Evolutionary conservation across 1,140 invertebrate species (phyloP).

Genomic region (Solenopsis invicta): DNA sequence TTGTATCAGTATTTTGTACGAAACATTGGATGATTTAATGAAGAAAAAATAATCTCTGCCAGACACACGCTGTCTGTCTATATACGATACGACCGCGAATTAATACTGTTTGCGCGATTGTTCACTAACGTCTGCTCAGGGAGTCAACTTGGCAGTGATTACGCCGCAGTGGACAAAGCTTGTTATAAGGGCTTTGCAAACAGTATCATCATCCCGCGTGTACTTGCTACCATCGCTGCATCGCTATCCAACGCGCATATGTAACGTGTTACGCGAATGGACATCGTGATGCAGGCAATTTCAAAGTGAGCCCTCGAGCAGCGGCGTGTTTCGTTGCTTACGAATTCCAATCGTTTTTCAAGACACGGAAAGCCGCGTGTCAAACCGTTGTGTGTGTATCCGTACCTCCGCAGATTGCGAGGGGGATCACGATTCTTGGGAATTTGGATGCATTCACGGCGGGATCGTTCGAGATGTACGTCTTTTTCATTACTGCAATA

Average conservation of each 20-base stretch:
- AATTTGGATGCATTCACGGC: background rate
- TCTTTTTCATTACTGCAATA: constrained; percentile 19
- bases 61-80: too few species aligned
- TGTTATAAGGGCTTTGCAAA: constrained; percentile 47
- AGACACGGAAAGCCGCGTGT: background rate
- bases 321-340: background rate
- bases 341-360: background rate
- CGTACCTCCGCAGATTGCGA: background rate
- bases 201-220: constrained; percentile 35
- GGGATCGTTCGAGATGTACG: constrained; percentile 1
- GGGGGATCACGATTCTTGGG: background rate
- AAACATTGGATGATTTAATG: background rate
- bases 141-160: constrained; percentile 62
- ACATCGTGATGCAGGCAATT: background rate
- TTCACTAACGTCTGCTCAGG: constrained; percentile 44
- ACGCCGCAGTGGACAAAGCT: constrained; percentile 47
- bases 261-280: background rate
- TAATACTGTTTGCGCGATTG: constrained; percentile 47
- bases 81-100: background rate
- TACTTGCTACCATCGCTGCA: background rate
- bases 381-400: background rate
- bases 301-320: background rate
- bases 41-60: constrained; percentile 20
- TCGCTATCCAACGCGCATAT: background rate
- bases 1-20: background rate